Percentiles rank a stretch among this genome's conserved stretches.
Evolutionary conservation across 2,797 vertebrate genomes (phyloP).

Genomic region (Hyperoplus lanceolatus): DNA sequence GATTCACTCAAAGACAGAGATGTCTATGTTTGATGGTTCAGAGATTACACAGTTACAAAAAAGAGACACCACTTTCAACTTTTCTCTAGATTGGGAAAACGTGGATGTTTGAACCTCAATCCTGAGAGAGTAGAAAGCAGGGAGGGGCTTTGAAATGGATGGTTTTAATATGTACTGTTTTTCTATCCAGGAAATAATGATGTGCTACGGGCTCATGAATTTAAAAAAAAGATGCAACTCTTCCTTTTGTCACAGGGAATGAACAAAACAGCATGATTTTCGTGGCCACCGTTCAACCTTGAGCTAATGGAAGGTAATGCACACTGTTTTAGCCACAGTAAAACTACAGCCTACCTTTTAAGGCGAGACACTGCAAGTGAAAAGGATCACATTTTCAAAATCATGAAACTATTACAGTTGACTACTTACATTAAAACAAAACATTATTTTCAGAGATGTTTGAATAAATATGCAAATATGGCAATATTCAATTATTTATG

Average conservation of each 20-base stretch:
- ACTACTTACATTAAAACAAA: too few relatives aligned
- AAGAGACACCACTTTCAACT: constrained; percentile 47
- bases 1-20: constrained; percentile 71
- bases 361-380: background rate
- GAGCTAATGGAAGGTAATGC: constrained; percentile 31
- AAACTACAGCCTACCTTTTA: constrained; percentile 19
- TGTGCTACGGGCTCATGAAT: constrained; percentile 33
- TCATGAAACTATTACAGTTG: too few relatives aligned
- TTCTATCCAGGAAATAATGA: constrained; percentile 32
- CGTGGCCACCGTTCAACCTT: constrained; percentile 47
- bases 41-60: constrained; percentile 63
- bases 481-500: too few relatives aligned
- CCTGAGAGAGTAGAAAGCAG: background rate
- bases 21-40: constrained; percentile 62
- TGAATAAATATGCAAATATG: too few relatives aligned
- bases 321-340: constrained; percentile 25
- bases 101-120: constrained; percentile 31
- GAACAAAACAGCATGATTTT: constrained; percentile 3
- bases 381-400: too few relatives aligned
- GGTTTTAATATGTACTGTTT: constrained; percentile 2
- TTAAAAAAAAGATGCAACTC: constrained; percentile 30
- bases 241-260: constrained; percentile 40
- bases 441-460: too few relatives aligned
- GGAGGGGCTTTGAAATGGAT: constrained; percentile 8
- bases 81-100: constrained; percentile 27